A percentile compares a stretch with the other conserved stretches of the same genome.
Evolutionary conservation across 2,113 vertebrate species (phyloP).

Genomic region (Cercocebus atys): DNA sequence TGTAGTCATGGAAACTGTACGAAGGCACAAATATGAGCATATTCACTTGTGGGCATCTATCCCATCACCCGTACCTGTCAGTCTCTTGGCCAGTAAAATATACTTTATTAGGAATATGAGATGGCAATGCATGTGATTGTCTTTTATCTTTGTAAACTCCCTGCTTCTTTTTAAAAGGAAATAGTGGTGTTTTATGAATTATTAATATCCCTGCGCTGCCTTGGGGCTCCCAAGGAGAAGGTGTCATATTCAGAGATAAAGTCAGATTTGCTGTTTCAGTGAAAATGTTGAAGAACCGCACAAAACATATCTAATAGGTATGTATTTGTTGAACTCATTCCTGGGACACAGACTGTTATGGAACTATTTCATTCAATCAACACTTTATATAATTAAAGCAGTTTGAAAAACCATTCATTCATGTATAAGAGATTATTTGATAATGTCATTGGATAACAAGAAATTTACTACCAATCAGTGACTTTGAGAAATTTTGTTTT

Average conservation of each 20-base stretch:
- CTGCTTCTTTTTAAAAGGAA: not conserved
- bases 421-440: not conserved
- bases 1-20: conserved; percentile 74
- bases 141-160: not conserved
- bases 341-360: not conserved
- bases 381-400: not conserved
- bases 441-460: not conserved
- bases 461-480: not conserved
- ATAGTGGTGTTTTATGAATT: not conserved
- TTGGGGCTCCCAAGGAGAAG: not conserved
- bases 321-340: not conserved
- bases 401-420: not conserved
- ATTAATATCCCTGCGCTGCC: not conserved
- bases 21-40: conserved; percentile 3
- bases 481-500: not conserved
- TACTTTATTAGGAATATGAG: conserved; percentile 12
- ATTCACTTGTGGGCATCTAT: not conserved
- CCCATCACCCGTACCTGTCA: not conserved
- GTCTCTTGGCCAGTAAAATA: conserved; percentile 3
- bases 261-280: not conserved
- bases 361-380: not conserved
- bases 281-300: not conserved
- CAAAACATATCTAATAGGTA: not conserved
- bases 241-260: conserved; percentile 6
- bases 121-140: not conserved